phyloP scores from a whole-genome alignment of 2,113 vertebrate genomes.

The Plecotus auritus region DNA sequence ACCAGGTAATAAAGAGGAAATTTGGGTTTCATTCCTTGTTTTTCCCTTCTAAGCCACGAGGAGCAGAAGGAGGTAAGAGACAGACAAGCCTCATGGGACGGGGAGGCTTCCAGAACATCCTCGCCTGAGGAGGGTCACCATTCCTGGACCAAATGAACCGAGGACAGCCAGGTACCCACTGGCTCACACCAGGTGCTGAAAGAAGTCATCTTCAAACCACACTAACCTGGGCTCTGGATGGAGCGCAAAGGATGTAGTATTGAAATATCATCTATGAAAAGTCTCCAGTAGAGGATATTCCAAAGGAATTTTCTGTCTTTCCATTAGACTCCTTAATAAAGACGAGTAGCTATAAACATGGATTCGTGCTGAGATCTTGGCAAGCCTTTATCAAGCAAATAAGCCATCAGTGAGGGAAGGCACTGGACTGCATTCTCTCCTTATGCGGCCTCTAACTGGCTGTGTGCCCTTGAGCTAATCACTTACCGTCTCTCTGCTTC shows the following conservation, averaged over 20 bases:
- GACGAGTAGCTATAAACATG: not conserved
- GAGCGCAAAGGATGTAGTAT: no score
- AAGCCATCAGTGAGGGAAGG: not conserved
- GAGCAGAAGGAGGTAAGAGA: not conserved
- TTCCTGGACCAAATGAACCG: not conserved
- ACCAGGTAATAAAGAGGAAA: not conserved
- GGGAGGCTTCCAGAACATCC: not conserved
- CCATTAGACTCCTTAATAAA: constrained; percentile 15
- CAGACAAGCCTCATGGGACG: not conserved
- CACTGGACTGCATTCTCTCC: not conserved
- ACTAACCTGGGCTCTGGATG: no score
- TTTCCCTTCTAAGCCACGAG: not conserved
- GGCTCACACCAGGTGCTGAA: no score
- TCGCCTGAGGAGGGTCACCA: not conserved
- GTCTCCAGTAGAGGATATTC: not conserved
- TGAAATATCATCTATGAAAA: not conserved
- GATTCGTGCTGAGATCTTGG: not conserved
- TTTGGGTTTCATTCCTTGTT: not conserved
- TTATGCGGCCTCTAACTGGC: not conserved
- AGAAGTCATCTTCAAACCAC: no score
- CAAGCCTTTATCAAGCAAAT: not conserved
- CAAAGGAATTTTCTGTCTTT: not conserved
- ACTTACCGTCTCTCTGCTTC: not conserved
- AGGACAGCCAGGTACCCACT: not conserved
- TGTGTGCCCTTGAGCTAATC: not conserved